Evolutionary conservation across 2,888 invertebrate species (phyloP).

Genomic region (Melanostoma mellinum): DNA sequence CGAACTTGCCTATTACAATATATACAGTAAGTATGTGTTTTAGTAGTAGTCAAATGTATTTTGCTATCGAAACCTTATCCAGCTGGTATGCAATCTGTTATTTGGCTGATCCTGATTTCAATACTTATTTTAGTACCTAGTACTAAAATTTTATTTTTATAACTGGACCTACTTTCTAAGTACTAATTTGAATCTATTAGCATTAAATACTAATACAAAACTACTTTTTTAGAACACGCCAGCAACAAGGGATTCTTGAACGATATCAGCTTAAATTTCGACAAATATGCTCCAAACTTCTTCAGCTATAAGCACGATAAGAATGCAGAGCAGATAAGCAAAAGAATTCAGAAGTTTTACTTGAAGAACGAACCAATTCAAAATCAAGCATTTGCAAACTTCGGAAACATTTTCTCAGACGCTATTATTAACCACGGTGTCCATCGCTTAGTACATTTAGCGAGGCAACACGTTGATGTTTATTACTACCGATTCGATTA

Average conservation of each 20-base stretch:
- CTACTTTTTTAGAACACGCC: conserved; percentile 70
- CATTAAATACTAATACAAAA: background rate
- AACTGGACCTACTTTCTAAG: no score
- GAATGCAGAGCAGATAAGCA: background rate
- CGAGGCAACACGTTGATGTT: conserved; percentile 83
- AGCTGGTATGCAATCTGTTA: no score
- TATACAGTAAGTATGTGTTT: conserved; percentile 72
- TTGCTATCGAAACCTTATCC: background rate
- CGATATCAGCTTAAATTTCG: conserved; percentile 76
- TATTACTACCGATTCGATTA: conserved; percentile 85
- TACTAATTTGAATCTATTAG: background rate
- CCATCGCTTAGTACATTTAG: conserved; percentile 84
- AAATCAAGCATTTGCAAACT: conserved; percentile 62
- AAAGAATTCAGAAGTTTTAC: conserved; percentile 72
- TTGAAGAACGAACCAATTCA: conserved; percentile 49
- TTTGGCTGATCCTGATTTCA: no score
- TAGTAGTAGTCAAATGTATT: no score
- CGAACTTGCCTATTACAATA: conserved; percentile 80
- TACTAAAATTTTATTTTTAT: background rate
- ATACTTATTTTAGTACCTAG: background rate
- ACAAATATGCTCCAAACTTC: conserved; percentile 77
- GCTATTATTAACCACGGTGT: conserved; percentile 84
- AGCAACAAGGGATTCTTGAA: conserved; percentile 74
- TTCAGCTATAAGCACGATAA: conserved; percentile 80
- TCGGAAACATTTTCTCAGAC: conserved; percentile 84